Base-by-base conservation (phyloP, 2,888 invertebrate species). In the Branchinecta sandiegonensis region DNA sequence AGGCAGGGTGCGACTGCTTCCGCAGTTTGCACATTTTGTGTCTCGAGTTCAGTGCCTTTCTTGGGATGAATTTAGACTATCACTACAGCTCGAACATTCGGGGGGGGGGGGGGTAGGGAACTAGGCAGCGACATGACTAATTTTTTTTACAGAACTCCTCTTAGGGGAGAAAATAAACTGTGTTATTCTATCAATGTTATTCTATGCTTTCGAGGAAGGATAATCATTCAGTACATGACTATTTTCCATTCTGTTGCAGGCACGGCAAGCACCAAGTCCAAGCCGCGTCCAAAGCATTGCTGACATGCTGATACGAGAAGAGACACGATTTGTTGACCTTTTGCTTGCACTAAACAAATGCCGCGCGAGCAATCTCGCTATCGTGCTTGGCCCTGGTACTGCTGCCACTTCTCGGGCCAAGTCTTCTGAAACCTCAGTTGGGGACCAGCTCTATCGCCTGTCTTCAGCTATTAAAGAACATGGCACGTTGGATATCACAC, bases 271-370 rank as follows among this genome's bases (percentile, higher is more conserved):
- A 23, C 63, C 63, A 10, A 6, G 37, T 5, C 9, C 63, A 2
- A 8, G n/a, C n/a, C 63, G 23, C 14, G n/a, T 56, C 23, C n/a
- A 56, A 56, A 56, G 14, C 14, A 56, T 56, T 56, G 63, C 63
- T 17, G 63, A 56, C 23, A 56, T 56, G 63, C n/a, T 88, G 13
- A 75, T 88, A 50, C 86, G 88, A 75, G 85, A 90, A 74, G 85
- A 86, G 70, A 83, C 85, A 1, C 89, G 90, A 17, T 90, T 94
- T 86, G 86, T 88, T 76, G 84, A 88, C 72, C 82, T 94, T 74
- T 84, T 92, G 76, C 86, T 86, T 72, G 86, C 90, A 1, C 80
- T 94, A 65, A 87, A 90, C 12, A 83, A 87, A 73, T 90, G 90
- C 77, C 83, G 83, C 71, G 84, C 86, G 69, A 85, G 84, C 47